phyloP scores from a whole-genome alignment of 2,888 invertebrate genomes.

The Elysia crispata region DNA sequence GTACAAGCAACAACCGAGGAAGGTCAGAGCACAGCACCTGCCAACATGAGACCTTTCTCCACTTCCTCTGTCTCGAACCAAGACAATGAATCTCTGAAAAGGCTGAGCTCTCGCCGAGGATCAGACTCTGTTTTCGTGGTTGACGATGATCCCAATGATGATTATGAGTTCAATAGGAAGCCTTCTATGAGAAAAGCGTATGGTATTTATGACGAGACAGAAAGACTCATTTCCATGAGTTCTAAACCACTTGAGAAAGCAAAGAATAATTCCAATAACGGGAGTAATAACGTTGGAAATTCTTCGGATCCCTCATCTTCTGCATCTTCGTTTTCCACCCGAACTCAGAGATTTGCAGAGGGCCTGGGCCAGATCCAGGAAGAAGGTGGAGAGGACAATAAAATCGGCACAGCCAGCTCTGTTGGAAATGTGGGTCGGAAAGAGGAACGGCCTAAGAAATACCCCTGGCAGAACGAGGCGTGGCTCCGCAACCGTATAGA shows the following conservation, averaged over 20 bases:
- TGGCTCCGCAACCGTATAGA: slow-evolving; percentile 38
- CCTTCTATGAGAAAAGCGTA: slow-evolving; percentile 71
- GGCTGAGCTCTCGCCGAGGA: background rate
- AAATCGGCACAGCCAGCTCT: background rate
- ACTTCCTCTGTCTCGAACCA: background rate
- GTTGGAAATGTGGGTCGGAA: background rate
- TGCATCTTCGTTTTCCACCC: background rate
- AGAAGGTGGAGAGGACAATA: slow-evolving; percentile 49
- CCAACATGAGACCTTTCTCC: no score
- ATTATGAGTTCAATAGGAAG: slow-evolving; percentile 60
- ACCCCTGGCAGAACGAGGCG: slow-evolving; percentile 45
- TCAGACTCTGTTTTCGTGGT: slow-evolving; percentile 50
- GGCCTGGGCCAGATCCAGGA: slow-evolving; percentile 65
- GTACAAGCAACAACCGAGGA: background rate
- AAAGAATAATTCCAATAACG: slow-evolving; percentile 33
- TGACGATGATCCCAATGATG: slow-evolving; percentile 35
- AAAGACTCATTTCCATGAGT: slow-evolving; percentile 46
- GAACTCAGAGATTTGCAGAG: slow-evolving; percentile 47
- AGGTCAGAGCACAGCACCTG: slow-evolving; percentile 11
- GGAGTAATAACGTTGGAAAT: background rate
- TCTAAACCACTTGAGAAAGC: background rate
- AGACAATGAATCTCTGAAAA: background rate
- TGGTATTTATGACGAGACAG: slow-evolving; percentile 68
- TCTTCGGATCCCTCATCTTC: background rate
- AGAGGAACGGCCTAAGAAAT: slow-evolving; percentile 23